phyloP scores from a whole-genome alignment of 1,140 invertebrate species.

The Aradophagus sp. region DNA sequence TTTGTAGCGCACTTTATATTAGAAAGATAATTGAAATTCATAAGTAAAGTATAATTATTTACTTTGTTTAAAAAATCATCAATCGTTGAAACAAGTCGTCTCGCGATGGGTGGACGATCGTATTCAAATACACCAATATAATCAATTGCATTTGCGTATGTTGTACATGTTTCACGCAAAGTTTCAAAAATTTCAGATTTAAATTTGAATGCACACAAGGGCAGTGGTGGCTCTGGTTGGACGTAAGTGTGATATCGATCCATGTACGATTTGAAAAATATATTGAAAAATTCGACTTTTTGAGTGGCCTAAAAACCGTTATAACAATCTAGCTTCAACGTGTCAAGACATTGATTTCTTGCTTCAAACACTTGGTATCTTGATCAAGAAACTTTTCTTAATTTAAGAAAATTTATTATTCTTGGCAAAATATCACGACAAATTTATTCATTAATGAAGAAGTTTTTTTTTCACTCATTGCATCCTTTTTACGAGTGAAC shows the following conservation, averaged over 20 bases:
- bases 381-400: too few relatives aligned
- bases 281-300: constrained; percentile 66
- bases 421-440: too few relatives aligned
- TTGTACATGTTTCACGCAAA: constrained; percentile 48
- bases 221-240: constrained; percentile 51
- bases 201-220: constrained; percentile 66
- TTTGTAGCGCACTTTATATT: too few relatives aligned
- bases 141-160: constrained; percentile 41
- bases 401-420: too few relatives aligned
- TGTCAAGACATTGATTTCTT: too few relatives aligned
- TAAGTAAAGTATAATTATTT: constrained; percentile 2
- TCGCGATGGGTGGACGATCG: constrained; percentile 56
- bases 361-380: too few relatives aligned
- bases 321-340: too few relatives aligned
- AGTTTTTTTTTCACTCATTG: too few relatives aligned
- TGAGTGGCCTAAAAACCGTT: constrained; percentile 61
- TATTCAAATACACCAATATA: constrained; percentile 64
- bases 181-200: constrained; percentile 31
- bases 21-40: not conserved
- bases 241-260: constrained; percentile 59
- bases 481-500: too few relatives aligned
- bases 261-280: constrained; percentile 61
- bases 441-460: too few relatives aligned
- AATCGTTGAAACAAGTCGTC: constrained; percentile 57
- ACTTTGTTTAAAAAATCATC: constrained; percentile 64